Percentiles rank a stretch among this genome's conserved stretches.
Evolutionary conservation across 2,797 vertebrate species (phyloP).

Genomic region (Lindbergichthys nudifrons): DNA sequence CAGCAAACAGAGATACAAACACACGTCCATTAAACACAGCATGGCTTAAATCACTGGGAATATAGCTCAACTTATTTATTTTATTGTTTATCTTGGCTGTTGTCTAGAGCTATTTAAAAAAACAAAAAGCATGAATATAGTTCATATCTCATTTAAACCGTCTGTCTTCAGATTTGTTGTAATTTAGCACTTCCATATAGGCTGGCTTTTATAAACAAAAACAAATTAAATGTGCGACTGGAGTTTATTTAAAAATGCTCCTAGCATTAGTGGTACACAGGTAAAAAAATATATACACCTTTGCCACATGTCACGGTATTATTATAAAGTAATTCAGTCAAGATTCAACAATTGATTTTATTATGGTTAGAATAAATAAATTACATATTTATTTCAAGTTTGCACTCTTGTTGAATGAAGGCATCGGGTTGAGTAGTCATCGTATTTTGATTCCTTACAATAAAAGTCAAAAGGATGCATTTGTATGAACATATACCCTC

Average conservation of each 20-base stretch:
- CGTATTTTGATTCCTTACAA: constrained; percentile 34
- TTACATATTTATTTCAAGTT: constrained; percentile 1
- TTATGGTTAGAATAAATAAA: constrained; percentile 12
- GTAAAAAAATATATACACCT: neutral
- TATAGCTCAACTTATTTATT: neutral
- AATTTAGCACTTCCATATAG: neutral
- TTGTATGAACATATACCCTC: constrained; percentile 43
- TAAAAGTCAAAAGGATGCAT: constrained; percentile 24
- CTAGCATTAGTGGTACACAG: neutral
- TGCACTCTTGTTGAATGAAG: constrained; percentile 13
- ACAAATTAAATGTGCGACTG: neutral
- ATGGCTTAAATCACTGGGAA: neutral
- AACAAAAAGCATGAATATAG: neutral
- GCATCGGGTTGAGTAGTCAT: constrained; percentile 34
- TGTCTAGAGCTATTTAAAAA: neutral
- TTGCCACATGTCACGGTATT: neutral
- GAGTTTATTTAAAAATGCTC: too few species aligned
- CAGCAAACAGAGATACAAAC: constrained; percentile 10
- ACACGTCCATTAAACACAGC: neutral
- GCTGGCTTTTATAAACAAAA: neutral
- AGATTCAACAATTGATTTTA: neutral
- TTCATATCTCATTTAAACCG: neutral
- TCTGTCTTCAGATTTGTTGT: neutral
- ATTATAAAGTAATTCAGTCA: neutral
- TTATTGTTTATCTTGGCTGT: neutral